phyloP scores from a whole-genome alignment of 2,888 invertebrate species.

The Sarcophaga subvicina region DNA sequence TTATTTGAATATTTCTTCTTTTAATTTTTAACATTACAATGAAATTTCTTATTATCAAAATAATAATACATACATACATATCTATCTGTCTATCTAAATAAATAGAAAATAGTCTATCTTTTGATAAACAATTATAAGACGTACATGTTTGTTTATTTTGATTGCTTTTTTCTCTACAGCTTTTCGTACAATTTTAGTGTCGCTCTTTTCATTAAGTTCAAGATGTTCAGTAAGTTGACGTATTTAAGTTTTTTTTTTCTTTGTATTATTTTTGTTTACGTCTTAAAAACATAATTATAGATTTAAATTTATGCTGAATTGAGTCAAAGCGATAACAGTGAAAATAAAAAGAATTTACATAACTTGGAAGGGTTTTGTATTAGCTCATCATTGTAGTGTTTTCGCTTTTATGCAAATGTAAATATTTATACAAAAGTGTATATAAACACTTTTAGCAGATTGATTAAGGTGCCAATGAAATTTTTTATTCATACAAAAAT shows the following conservation, averaged over 20 bases:
- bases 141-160: neutral
- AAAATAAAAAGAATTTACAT: neutral
- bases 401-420: neutral
- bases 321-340: conserved; percentile 20
- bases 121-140: conserved; percentile 5
- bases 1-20: no score
- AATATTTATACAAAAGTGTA: neutral
- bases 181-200: conserved; percentile 10
- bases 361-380: neutral
- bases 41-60: no score
- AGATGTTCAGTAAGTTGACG: conserved; percentile 17
- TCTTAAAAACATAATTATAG: conserved; percentile 47
- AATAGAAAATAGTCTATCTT: no score
- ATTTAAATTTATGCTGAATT: conserved; percentile 62
- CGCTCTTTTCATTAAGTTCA: conserved; percentile 18
- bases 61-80: no score
- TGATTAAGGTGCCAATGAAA: neutral
- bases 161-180: neutral
- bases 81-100: no score
- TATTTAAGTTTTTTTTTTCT: conserved; percentile 12
- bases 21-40: no score
- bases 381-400: neutral
- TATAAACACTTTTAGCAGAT: neutral
- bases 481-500: neutral
- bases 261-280: conserved; percentile 45